Evolutionary conservation across 1,140 invertebrate genomes (phyloP).

Genomic region (Bicyclus anynana): DNA sequence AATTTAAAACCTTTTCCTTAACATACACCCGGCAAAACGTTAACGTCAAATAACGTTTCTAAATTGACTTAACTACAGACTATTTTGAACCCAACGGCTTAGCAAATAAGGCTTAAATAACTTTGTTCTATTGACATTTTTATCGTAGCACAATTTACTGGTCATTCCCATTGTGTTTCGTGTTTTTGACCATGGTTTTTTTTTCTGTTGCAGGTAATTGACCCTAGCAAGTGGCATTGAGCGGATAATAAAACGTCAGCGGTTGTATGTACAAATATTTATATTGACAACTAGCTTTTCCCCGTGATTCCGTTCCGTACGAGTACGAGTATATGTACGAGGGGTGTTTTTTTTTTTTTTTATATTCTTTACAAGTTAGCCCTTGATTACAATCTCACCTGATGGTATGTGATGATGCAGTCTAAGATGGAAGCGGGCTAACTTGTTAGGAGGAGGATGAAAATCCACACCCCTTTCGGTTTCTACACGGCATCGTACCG

Average conservation of each 20-base stretch:
- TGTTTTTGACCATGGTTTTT: slow-evolving; percentile 33
- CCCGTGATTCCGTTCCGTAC: background rate
- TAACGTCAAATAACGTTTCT: background rate
- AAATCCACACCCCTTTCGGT: no score
- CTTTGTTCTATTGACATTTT: slow-evolving; percentile 8
- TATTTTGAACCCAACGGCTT: background rate
- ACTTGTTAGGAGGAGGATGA: no score
- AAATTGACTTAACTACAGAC: background rate
- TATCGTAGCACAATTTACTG: slow-evolving; percentile 9
- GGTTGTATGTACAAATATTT: slow-evolving; percentile 13
- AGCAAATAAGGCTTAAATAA: background rate
- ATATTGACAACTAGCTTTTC: slow-evolving; percentile 2
- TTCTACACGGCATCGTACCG: no score
- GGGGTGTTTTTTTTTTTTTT: no score
- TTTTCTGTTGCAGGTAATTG: slow-evolving; percentile 64
- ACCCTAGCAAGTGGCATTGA: slow-evolving; percentile 41
- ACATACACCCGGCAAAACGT: background rate
- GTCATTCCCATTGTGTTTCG: slow-evolving; percentile 28
- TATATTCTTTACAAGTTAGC: no score
- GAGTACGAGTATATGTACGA: no score
- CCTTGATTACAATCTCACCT: no score
- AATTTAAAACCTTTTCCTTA: slow-evolving; percentile 13
- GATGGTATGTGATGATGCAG: no score
- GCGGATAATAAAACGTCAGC: slow-evolving; percentile 21
- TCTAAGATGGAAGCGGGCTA: no score